These are phyloP conservation scores for Aphelinus certus DNA, from an alignment of 1,140 invertebrate species.

Conservation along the genomic window DNA sequence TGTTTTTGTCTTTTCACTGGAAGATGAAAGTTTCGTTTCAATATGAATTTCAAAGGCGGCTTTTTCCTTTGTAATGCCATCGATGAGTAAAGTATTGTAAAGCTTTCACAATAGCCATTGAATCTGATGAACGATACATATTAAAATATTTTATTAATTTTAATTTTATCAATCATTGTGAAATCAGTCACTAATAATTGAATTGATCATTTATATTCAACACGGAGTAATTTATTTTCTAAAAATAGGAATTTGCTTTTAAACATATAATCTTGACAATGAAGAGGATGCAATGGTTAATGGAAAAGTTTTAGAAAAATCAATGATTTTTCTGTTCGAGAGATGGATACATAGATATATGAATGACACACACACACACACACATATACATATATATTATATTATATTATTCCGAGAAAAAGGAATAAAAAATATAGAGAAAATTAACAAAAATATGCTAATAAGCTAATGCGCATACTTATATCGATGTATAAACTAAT, in stretches of 20 bases:
- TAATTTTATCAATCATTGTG: no score
- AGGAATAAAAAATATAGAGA: slow-evolving; percentile 28
- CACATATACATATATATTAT: slow-evolving; percentile 32
- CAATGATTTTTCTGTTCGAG: slow-evolving; percentile 28
- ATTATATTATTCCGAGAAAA: slow-evolving; percentile 37
- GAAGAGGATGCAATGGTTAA: slow-evolving; percentile 15
- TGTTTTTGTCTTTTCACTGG: slow-evolving; percentile 31
- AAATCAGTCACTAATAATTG: no score
- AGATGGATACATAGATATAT: slow-evolving; percentile 32
- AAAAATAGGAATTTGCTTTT: no score
- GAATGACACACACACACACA: not conserved
- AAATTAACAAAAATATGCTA: slow-evolving; percentile 46
- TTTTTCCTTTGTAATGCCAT: slow-evolving; percentile 30
- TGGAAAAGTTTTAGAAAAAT: slow-evolving; percentile 35
- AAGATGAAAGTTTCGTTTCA: slow-evolving; percentile 25
- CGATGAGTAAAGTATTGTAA: slow-evolving; percentile 32
- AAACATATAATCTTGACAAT: not conserved
- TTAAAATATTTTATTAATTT: not conserved
- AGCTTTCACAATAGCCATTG: slow-evolving; percentile 28
- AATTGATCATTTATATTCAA: no score
- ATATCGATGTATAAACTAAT: slow-evolving; percentile 60
- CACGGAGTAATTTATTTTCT: no score
- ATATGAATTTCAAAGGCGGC: slow-evolving; percentile 13
- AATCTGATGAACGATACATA: slow-evolving; percentile 9
- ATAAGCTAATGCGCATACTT: slow-evolving; percentile 59